Conservation (phyloP, 1,140 invertebrate species). For the Aphaenogaster ashmeadi region DNA sequence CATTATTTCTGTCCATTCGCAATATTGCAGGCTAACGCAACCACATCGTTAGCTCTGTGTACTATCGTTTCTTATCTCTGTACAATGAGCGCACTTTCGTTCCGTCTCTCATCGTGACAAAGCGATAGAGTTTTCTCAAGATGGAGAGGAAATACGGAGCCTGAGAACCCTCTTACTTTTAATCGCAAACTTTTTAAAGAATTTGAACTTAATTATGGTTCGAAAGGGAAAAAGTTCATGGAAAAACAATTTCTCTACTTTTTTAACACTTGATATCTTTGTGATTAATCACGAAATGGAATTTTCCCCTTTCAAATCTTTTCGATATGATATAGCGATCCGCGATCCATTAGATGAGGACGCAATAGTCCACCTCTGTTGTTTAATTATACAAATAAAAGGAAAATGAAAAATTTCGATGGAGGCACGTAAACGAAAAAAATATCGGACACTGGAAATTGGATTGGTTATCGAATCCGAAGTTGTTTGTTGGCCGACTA, state of each 20-base stretch:
- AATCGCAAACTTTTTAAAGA: slow-evolving; percentile 21
- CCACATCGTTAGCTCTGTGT: slow-evolving; percentile 20
- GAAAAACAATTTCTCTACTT: not conserved
- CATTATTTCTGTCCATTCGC: slow-evolving; percentile 43
- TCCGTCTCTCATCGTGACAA: slow-evolving; percentile 8
- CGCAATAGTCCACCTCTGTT: not conserved
- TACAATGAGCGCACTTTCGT: slow-evolving; percentile 4
- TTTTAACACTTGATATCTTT: not conserved
- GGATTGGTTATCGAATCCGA: not conserved
- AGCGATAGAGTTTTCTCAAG: slow-evolving; percentile 31
- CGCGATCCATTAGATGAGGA: not conserved
- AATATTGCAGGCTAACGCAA: slow-evolving; percentile 40
- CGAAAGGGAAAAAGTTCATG: slow-evolving; percentile 1
- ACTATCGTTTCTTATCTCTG: not conserved
- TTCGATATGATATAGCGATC: not conserved
- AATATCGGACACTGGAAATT: not conserved
- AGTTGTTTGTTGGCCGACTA: not conserved
- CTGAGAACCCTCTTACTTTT: slow-evolving; percentile 10
- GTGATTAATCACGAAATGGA: not conserved
- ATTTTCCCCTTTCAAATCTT: not conserved
- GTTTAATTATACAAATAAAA: not conserved
- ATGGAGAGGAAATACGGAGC: slow-evolving; percentile 6
- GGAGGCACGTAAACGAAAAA: not conserved
- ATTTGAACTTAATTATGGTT: slow-evolving; percentile 35
- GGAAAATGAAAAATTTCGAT: not conserved